phyloP scores from a whole-genome alignment of 2,113 vertebrate species.

The Pelecanus crispus region DNA sequence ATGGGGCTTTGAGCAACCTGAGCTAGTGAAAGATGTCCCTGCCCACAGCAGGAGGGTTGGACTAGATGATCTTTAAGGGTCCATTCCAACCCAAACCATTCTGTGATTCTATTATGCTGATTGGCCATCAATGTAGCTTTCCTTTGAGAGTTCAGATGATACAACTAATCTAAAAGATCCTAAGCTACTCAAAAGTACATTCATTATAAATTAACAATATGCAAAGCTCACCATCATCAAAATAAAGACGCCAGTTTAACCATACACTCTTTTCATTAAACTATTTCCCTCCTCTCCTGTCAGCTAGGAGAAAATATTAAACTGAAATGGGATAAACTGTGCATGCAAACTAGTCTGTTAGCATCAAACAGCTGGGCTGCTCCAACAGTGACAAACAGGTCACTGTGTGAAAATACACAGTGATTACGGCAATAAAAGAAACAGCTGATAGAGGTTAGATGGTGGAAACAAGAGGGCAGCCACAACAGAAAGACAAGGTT shows the following conservation, averaged over 20 bases:
- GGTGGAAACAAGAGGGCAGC: constrained; percentile 28
- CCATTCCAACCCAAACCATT: not conserved
- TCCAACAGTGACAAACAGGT: constrained; percentile 40
- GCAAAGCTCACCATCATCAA: not conserved
- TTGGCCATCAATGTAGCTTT: not conserved
- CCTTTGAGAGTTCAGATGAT: not conserved
- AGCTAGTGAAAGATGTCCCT: not conserved
- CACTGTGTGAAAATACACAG: constrained; percentile 37
- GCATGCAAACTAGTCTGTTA: not conserved
- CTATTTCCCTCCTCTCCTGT: not conserved
- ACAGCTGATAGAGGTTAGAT: constrained; percentile 51
- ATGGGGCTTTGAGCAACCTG: not conserved
- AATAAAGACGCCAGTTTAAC: not conserved
- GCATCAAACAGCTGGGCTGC: constrained; percentile 30
- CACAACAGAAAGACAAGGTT: constrained; percentile 24
- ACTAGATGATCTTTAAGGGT: not conserved
- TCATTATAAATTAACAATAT: not conserved
- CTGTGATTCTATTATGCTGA: not conserved
- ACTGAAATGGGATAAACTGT: not conserved
- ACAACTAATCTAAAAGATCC: not conserved
- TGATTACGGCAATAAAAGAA: constrained; percentile 48
- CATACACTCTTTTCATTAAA: not conserved
- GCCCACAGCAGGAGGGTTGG: not conserved
- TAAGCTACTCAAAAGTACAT: not conserved
- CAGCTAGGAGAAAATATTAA: not conserved